Conservation (phyloP, 1,140 invertebrate genomes). For the Panagrolaimus sp. region DNA sequence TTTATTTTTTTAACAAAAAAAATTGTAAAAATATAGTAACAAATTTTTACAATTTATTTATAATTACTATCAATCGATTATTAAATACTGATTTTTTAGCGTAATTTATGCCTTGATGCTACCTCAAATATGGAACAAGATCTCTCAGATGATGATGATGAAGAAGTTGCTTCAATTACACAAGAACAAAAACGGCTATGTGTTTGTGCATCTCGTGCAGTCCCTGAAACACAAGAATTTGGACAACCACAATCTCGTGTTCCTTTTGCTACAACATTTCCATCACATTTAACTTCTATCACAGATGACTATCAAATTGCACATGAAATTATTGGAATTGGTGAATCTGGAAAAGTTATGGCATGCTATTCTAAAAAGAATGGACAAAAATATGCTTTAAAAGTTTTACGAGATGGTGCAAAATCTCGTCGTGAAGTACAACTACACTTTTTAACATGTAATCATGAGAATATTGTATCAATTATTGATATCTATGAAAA, state of each 20-base stretch:
- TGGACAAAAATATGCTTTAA: conserved; percentile 74
- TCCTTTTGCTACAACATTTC: background rate
- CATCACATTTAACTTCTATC: conserved; percentile 60
- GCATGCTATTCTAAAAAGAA: conserved; percentile 67
- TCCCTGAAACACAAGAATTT: conserved; percentile 16
- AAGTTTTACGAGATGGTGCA: conserved; percentile 78
- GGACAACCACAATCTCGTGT: conserved; percentile 17
- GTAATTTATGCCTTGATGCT: conserved; percentile 26
- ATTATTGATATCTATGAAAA: conserved; percentile 94
- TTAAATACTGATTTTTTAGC: conserved; percentile 2
- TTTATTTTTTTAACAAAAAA: background rate
- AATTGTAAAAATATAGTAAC: too few relatives aligned
- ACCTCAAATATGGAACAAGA: conserved; percentile 18
- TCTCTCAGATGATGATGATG: conserved; percentile 18
- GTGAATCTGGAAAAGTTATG: conserved; percentile 85
- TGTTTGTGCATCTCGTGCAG: conserved; percentile 20
- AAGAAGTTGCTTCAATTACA: background rate
- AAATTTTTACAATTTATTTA: too few relatives aligned
- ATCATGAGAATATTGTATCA: conserved; percentile 81
- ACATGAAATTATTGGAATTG: conserved; percentile 83
- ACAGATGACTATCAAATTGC: conserved; percentile 86
- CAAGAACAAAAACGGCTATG: conserved; percentile 18
- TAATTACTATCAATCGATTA: too few relatives aligned
- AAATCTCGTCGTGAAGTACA: conserved; percentile 89
- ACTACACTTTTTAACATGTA: conserved; percentile 78